Base-by-base conservation (phyloP, 1,140 invertebrate species). In the Leptinotarsa defecta region DNA sequence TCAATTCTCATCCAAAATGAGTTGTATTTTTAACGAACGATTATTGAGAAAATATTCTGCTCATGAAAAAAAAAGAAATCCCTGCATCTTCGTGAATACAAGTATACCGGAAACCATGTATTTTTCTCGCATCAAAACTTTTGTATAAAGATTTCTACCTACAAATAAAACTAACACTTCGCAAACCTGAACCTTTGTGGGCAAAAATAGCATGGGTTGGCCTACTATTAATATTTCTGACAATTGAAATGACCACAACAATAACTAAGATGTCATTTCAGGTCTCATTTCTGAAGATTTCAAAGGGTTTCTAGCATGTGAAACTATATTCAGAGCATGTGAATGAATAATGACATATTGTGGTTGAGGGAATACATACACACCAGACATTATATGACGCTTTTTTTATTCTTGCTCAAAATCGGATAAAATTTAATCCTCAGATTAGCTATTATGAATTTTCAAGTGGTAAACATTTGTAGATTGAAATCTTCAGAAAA, bases 401-500 rank as follows among this genome's bases (percentile, higher is more conserved):
- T 49, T 74, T 62, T 49, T 74, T 74, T 68, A 43, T 43, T 71
- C 27, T 48, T 43, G 43, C 48, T 74, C 19, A 61, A 73, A 71
- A 69, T 74, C 73, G 73, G 73, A 74, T 69, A 67, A 74, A 48
- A 67, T 57, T 19, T 74, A 71, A 74, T n/a, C 73, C 48, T 43
- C 13, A 20, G 61, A 74, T 74, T 74, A 13, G 34, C 64, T 74
- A 68, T 74, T 74, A 63, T 68, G 49, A 13, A 27, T 48, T 48
- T 19, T 74, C 34, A 74, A 74, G 73, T 74, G 48, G 73, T 69
- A 74, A 74, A 74, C 69, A 74, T 74, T 74, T 74, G 65, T 27
- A 71, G 34, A 43, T 43, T 43, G 2, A 43, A 43, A 43, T 43
- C 49, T 62, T 73, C 8, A 69, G 71, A 73, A 73, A 73, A 62